A percentile compares a stretch with the other conserved stretches of the same genome.
phyloP scores from a whole-genome alignment of 2,888 invertebrate genomes.

The Galeruca laticollis region DNA sequence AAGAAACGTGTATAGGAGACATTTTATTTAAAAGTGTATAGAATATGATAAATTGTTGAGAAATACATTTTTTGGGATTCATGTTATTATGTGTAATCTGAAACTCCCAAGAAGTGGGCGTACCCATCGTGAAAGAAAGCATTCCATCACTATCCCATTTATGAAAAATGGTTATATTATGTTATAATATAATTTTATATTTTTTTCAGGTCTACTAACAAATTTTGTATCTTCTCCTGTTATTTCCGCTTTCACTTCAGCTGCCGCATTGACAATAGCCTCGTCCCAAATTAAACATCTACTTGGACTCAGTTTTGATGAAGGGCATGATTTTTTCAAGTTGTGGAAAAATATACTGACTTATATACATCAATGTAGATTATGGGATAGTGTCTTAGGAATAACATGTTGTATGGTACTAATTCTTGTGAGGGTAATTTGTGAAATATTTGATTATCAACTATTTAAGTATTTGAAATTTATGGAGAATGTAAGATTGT shows the following conservation, averaged over 20 bases:
- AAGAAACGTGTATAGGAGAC: no score
- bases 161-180: no score
- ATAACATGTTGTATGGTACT: constrained; percentile 73
- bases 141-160: no score
- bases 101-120: no score
- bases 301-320: constrained; percentile 72
- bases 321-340: constrained; percentile 72
- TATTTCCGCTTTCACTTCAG: constrained; percentile 81
- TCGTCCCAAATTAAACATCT: constrained; percentile 80
- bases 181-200: no score
- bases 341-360: constrained; percentile 72
- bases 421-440: constrained; percentile 73
- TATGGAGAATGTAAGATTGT: no score
- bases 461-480: no score
- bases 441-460: background rate
- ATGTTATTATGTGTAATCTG: no score
- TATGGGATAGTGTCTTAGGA: constrained; percentile 75
- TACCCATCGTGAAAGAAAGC: no score
- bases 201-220: constrained; percentile 75
- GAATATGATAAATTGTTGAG: no score
- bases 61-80: no score
- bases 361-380: constrained; percentile 70
- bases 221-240: constrained; percentile 82
- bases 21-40: no score
- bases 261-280: constrained; percentile 81